Evolutionary conservation across 1,140 invertebrate genomes (phyloP), one percentile per base, ranked within the genome.

Genomic region (Spodoptera frugiperda): DNA sequence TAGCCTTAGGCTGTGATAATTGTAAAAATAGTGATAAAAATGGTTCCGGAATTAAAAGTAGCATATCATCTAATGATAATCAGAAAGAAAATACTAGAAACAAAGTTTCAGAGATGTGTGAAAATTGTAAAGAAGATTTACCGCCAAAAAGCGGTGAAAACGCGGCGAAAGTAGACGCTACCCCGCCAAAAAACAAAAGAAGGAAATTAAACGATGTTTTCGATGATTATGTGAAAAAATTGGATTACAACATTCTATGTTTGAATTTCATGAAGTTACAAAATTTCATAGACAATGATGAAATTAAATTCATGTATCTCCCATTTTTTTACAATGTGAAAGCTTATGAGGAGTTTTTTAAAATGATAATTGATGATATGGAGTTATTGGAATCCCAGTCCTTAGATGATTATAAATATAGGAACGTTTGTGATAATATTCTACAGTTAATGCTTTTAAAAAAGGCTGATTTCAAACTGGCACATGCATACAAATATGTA

Each of bases 281-380:
- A 1, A 9, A 17, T 5, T 63, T 63, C 9, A 19, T 44, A 15
- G 14, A 19, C 3, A 63, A n/a, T 44, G 9, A 11, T 17, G 11
- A 44, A 0, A 5, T 19, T 2, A 33, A 63, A 46, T 4, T 10
- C 5, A 0, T 63, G 9, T 9, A 4, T 44, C 17, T 63, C n/a
- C 33, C 33, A 0, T 46, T 44, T 17, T 4, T 15, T 39, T 39
- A 39, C 8, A 4, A 39, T 17, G 1, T 17, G 2, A 63, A 44
- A 44, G n/a, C 4, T 5, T 63, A 44, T 44, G 33, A 63, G 12
- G 59, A 44, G 2, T 63, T 63, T 63, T 63, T 63, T 44, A 15
- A 19, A 63, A 63, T 44, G 9, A 12, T 63, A 0, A 3, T 63
- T 10, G 9, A 44, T 11, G 11, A 63, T n/a, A 39, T 63, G 9